A percentile compares a stretch with the other conserved stretches of the same genome.
Evolutionary conservation across 2,888 invertebrate genomes (phyloP).

Genomic region (Drosophila pseudotalamancana): DNA sequence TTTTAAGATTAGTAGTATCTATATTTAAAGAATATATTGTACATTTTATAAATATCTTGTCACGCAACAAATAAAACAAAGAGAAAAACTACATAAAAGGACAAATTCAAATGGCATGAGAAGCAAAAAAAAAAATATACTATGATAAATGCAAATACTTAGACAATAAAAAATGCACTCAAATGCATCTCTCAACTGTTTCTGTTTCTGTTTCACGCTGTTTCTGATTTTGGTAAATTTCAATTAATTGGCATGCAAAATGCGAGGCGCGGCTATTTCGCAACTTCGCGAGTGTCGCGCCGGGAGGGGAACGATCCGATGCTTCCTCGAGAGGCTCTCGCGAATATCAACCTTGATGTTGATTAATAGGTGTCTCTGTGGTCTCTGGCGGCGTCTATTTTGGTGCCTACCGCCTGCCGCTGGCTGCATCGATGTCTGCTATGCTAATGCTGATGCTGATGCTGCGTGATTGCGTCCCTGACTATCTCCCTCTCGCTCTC

Average conservation of each 20-base stretch:
- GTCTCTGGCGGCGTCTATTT: constrained; percentile 64
- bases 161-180: constrained; percentile 21
- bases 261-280: constrained; percentile 59
- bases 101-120: constrained; percentile 56
- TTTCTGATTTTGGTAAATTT: constrained; percentile 63
- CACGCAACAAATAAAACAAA: constrained; percentile 27
- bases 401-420: constrained; percentile 31
- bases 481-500: constrained; percentile 14
- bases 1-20: constrained; percentile 39
- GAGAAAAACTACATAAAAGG: constrained; percentile 67
- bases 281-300: constrained; percentile 58
- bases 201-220: constrained; percentile 24
- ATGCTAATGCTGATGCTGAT: constrained; percentile 2
- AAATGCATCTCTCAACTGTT: constrained; percentile 37
- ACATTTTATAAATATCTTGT: constrained; percentile 33
- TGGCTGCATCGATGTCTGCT: constrained; percentile 17
- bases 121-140: constrained; percentile 15
- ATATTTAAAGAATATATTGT: constrained; percentile 23
- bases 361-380: constrained; percentile 76
- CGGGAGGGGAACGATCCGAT: constrained; percentile 22
- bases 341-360: constrained; percentile 82
- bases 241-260: constrained; percentile 60
- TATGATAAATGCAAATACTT: constrained; percentile 25
- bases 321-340: constrained; percentile 68
- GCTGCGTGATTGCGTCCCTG: constrained; percentile 56